phyloP scores from a whole-genome alignment of 2,113 vertebrate species.

The Lamprotornis superbus region DNA sequence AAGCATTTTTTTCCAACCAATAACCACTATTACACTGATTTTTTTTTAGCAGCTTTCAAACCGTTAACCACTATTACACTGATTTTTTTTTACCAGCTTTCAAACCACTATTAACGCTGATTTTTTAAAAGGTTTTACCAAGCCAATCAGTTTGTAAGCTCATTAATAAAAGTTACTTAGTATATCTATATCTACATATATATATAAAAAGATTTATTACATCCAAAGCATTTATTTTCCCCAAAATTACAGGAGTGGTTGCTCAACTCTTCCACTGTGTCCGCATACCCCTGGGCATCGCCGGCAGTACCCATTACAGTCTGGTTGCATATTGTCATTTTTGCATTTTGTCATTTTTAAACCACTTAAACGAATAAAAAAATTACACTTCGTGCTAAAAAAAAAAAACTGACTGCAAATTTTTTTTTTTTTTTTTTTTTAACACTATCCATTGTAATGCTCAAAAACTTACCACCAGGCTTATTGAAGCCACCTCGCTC shows the following conservation, averaged over 20 bases:
- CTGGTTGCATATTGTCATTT: constrained; percentile 68
- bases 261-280: constrained; percentile 73
- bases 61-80: constrained; percentile 33
- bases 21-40: not conserved
- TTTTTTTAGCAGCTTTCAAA: constrained; percentile 65
- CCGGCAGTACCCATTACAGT: constrained; percentile 83
- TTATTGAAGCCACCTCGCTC: constrained; percentile 99
- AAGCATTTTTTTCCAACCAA: not conserved
- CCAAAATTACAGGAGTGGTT: constrained; percentile 78
- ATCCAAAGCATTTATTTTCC: constrained; percentile 63
- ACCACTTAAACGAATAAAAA: constrained; percentile 75
- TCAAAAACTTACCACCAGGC: constrained; percentile 99
- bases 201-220: not conserved
- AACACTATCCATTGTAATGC: constrained; percentile 97
- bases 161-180: constrained; percentile 51
- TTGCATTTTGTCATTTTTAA: constrained; percentile 19
- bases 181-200: not conserved
- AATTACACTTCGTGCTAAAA: constrained; percentile 72
- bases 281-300: constrained; percentile 80
- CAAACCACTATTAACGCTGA: constrained; percentile 62
- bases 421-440: constrained; percentile 75
- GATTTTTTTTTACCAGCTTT: constrained; percentile 42
- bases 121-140: constrained; percentile 31
- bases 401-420: not conserved
- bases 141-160: constrained; percentile 71